phyloP scores from a whole-genome alignment of 2,888 invertebrate genomes.

The Tachina fera region DNA sequence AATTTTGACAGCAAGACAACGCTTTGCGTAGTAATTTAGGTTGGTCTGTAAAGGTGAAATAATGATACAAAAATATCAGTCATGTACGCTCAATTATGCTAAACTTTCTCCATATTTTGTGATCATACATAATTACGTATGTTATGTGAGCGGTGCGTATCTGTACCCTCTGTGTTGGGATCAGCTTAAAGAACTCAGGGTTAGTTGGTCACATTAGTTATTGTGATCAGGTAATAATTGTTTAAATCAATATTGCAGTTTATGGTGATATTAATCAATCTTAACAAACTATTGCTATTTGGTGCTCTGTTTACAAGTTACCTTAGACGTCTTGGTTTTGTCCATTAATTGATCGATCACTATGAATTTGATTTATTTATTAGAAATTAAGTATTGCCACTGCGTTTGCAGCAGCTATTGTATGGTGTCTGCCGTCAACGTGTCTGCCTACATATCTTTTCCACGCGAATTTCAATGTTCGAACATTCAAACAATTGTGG shows the following conservation, averaged over 20 bases:
- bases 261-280: conserved; percentile 67
- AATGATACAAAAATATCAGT: too few species aligned
- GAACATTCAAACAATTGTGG: neutral
- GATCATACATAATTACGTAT: too few species aligned
- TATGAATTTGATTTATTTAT: neutral
- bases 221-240: conserved; percentile 33
- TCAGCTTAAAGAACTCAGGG: neutral
- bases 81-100: too few species aligned
- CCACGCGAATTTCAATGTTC: conserved; percentile 19
- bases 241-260: conserved; percentile 29
- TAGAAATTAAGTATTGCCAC: neutral
- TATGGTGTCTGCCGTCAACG: conserved; percentile 27
- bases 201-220: conserved; percentile 27
- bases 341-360: conserved; percentile 44
- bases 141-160: too few species aligned
- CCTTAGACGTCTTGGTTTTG: conserved; percentile 55
- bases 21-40: too few species aligned
- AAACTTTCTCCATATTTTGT: too few species aligned
- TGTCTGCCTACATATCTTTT: conserved; percentile 42
- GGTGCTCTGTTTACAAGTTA: conserved; percentile 59
- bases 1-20: too few species aligned
- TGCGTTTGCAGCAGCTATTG: conserved; percentile 6
- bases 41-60: too few species aligned
- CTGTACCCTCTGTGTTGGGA: too few species aligned
- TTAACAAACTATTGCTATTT: conserved; percentile 44